Conservation (phyloP, 2,888 invertebrate genomes). For the Heterodera filipjevi region DNA sequence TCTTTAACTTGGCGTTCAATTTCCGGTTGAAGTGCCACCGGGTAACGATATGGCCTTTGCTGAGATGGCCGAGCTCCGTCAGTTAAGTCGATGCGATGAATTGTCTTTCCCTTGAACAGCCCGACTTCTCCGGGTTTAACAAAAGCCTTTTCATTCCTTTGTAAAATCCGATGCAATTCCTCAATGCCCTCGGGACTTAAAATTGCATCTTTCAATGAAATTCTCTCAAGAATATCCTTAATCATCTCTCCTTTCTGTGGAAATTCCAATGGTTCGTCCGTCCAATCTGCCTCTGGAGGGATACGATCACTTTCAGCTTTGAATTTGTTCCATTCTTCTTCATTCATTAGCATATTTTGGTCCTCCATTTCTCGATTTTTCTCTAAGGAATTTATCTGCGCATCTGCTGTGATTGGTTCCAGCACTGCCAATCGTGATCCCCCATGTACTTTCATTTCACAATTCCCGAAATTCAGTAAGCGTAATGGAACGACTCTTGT, state of each 20-base stretch:
- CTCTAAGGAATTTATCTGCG: not conserved
- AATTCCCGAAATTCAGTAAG: constrained; percentile 19
- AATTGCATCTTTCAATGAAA: not conserved
- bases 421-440: constrained; percentile 6
- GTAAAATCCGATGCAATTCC: not conserved
- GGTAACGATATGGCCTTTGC: constrained; percentile 4
- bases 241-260: not conserved
- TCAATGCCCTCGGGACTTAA: not conserved
- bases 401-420: not conserved
- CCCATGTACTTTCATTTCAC: not conserved
- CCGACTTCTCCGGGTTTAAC: constrained; percentile 2
- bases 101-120: constrained; percentile 10
- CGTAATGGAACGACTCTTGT: constrained; percentile 5
- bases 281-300: constrained; percentile 8
- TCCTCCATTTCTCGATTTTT: not conserved
- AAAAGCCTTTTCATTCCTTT: constrained; percentile 13
- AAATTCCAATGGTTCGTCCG: not conserved
- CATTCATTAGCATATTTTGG: not conserved
- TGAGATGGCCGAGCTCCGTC: constrained; percentile 18
- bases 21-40: constrained; percentile 24
- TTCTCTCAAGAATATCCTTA: not conserved
- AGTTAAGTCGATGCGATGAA: constrained; percentile 14
- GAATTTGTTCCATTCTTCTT: not conserved
- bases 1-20: constrained; percentile 33
- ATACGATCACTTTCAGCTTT: not conserved